Conservation (phyloP, 2,113 vertebrate genomes). For the Eleginops maclovinus region DNA sequence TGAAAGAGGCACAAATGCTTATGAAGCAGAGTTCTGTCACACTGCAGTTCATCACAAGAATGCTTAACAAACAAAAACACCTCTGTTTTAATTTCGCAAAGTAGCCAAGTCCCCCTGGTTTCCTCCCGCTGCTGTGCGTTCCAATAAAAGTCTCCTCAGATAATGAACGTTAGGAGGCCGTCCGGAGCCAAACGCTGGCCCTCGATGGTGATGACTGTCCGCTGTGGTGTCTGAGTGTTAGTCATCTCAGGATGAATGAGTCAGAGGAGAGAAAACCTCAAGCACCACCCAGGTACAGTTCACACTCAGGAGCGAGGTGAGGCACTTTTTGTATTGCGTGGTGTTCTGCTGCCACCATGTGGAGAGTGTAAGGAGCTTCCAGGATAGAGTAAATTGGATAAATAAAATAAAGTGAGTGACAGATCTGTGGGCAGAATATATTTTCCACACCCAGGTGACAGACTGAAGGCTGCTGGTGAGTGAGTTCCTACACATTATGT, state of each 20-base stretch:
- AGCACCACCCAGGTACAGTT: conserved; percentile 69
- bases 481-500: not conserved
- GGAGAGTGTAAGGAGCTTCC: conserved; percentile 20
- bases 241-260: conserved; percentile 75
- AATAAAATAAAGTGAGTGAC: not conserved
- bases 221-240: conserved; percentile 63
- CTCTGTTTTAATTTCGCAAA: conserved; percentile 51
- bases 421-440: not conserved
- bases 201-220: conserved; percentile 55
- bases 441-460: not conserved
- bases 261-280: conserved; percentile 70
- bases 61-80: conserved; percentile 60
- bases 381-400: not conserved
- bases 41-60: conserved; percentile 21
- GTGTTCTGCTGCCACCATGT: conserved; percentile 71
- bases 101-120: conserved; percentile 34
- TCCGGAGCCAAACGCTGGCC: conserved; percentile 44
- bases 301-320: conserved; percentile 1
- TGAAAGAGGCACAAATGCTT: conserved; percentile 12
- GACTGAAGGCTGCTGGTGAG: not conserved
- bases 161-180: conserved; percentile 45
- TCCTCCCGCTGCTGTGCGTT: conserved; percentile 46
- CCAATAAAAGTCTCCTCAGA: conserved; percentile 62
- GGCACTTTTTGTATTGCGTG: conserved; percentile 11
- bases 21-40: conserved; percentile 28